A percentile compares a stretch with the other conserved stretches of the same genome.
phyloP scores from a whole-genome alignment of 2,113 vertebrate species.

The Trachemys scripta region DNA sequence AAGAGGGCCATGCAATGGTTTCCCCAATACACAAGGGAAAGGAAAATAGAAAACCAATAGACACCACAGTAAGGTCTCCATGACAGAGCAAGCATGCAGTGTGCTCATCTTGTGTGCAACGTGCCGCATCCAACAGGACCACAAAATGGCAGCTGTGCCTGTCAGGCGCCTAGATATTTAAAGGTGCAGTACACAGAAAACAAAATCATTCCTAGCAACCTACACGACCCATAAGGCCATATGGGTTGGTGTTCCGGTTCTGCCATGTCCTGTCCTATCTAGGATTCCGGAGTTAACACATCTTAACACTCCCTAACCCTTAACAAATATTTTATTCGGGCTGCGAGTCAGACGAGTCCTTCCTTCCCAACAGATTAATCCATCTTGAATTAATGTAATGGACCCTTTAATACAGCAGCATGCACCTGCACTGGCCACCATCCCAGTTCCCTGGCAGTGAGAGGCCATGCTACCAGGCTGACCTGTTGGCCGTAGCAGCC shows the following conservation, averaged over 20 bases:
- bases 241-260: background rate
- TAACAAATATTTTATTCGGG: background rate
- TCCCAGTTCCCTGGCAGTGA: background rate
- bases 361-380: background rate
- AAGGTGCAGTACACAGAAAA: background rate
- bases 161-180: background rate
- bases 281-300: background rate
- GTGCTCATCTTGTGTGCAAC: background rate
- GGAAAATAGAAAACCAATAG: background rate
- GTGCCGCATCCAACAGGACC: background rate
- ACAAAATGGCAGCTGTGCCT: background rate
- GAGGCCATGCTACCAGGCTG: background rate
- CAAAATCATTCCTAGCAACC: background rate
- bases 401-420: background rate
- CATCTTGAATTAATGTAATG: background rate
- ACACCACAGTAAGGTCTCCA: background rate
- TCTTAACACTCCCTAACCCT: background rate
- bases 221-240: background rate
- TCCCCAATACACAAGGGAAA: background rate
- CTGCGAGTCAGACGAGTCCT: background rate
- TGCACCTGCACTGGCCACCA: background rate
- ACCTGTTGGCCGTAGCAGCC: background rate
- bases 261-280: background rate
- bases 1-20: background rate
- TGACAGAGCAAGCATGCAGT: background rate